Conservation (phyloP, 2,113 vertebrate genomes). For the Acrocephalus arundinaceus region DNA sequence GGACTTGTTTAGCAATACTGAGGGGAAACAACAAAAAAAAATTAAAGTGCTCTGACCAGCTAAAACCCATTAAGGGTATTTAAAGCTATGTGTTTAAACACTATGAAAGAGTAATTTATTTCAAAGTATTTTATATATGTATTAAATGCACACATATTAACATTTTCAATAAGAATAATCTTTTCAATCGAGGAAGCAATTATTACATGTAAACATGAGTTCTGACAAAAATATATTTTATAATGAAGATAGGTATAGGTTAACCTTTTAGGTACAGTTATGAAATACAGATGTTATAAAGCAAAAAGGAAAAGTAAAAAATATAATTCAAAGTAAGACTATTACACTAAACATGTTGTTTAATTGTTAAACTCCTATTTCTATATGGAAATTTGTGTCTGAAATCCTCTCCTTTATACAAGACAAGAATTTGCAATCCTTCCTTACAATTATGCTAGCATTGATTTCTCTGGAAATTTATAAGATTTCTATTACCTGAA, state of each 20-base stretch:
- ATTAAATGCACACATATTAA: not conserved
- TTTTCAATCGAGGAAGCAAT: not conserved
- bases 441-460: not conserved
- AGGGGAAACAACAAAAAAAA: not conserved
- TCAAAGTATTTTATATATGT: not conserved
- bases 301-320: not conserved
- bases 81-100: not conserved
- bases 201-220: not conserved
- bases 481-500: slow-evolving; percentile 2
- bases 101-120: not conserved
- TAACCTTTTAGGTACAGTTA: not conserved
- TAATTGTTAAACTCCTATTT: not conserved
- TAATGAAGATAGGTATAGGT: not conserved
- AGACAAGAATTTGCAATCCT: not conserved
- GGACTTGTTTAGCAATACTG: not conserved
- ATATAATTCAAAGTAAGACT: not conserved
- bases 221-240: slow-evolving; percentile 3
- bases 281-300: not conserved
- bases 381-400: not conserved
- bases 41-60: not conserved
- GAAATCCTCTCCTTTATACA: not conserved
- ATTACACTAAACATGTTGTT: not conserved
- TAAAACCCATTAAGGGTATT: not conserved
- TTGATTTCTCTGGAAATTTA: not conserved
- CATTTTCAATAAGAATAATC: not conserved